A percentile compares a stretch with the other conserved stretches of the same genome.
Evolutionary conservation across 2,797 vertebrate genomes (phyloP).

Genomic region (Eupleurogrammus muticus): DNA sequence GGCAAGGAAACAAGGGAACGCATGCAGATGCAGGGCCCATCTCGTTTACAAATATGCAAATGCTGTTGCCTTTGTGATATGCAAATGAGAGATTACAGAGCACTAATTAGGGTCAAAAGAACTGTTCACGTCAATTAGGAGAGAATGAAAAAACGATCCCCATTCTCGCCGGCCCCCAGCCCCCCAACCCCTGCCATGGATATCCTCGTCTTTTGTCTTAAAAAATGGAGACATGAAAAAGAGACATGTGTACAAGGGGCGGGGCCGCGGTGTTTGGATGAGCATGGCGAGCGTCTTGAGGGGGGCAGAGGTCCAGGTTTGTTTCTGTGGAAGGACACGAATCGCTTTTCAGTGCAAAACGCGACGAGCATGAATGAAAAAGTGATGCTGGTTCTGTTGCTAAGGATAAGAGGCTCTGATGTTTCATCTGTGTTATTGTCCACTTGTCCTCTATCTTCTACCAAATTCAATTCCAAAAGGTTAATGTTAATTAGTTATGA

Average conservation of each 20-base stretch:
- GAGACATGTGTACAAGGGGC: constrained; percentile 66
- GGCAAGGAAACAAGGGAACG: constrained; percentile 83
- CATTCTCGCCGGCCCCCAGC: constrained; percentile 76
- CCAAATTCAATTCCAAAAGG: not conserved
- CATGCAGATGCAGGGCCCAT: constrained; percentile 87
- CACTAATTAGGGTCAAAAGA: constrained; percentile 98
- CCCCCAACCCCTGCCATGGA: constrained; percentile 77
- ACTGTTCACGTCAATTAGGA: constrained; percentile 93
- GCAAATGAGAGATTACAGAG: constrained; percentile 94
- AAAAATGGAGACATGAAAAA: constrained; percentile 81
- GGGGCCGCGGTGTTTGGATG: constrained; percentile 53
- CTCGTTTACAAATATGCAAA: constrained; percentile 97
- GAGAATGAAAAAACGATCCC: constrained; percentile 84
- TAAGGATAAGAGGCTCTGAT: constrained; percentile 1
- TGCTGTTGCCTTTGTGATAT: constrained; percentile 93
- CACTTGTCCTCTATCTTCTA: constrained; percentile 1
- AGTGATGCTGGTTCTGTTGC: constrained; percentile 3
- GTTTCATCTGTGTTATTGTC: constrained; percentile 13
- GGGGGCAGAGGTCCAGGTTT: constrained; percentile 67
- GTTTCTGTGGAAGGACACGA: constrained; percentile 40
- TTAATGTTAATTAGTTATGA: not conserved
- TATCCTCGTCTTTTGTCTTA: constrained; percentile 84
- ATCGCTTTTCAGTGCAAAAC: constrained; percentile 35
- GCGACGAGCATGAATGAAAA: constrained; percentile 24
- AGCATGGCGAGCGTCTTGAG: constrained; percentile 56